Conservation (phyloP, 2,888 invertebrate genomes). For the Synanthedon formicaeformis region DNA sequence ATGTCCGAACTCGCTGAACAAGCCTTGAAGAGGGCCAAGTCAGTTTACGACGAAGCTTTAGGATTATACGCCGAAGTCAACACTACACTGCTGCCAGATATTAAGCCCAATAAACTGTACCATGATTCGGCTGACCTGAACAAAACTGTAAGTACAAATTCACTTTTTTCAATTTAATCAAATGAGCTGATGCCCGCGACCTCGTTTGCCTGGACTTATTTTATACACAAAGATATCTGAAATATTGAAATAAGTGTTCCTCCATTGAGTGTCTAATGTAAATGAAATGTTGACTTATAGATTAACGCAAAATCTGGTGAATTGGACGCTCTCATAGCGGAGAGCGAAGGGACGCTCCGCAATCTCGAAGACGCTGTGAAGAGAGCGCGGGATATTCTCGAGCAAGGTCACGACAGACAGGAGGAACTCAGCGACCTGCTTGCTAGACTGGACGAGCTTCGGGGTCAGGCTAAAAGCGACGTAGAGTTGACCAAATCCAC, state of each 20-base stretch:
- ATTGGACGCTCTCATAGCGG: slow-evolving; percentile 59
- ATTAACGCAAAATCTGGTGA: slow-evolving; percentile 65
- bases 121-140: slow-evolving; percentile 77
- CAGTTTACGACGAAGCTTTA: slow-evolving; percentile 85
- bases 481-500: slow-evolving; percentile 87
- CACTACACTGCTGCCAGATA: slow-evolving; percentile 80
- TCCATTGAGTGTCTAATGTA: background rate
- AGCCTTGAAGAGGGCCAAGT: slow-evolving; percentile 79
- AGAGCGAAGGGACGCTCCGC: slow-evolving; percentile 69
- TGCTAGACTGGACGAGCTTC: slow-evolving; percentile 81
- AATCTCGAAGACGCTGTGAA: slow-evolving; percentile 75
- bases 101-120: slow-evolving; percentile 78
- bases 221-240: background rate
- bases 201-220: background rate
- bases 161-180: no score
- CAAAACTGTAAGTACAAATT: slow-evolving; percentile 66
- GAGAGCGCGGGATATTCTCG: slow-evolving; percentile 77
- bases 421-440: slow-evolving; percentile 83
- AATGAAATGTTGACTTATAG: slow-evolving; percentile 24
- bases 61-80: slow-evolving; percentile 84
- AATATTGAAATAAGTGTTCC: background rate
- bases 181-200: no score
- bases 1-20: slow-evolving; percentile 79
- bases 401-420: slow-evolving; percentile 71
- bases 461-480: slow-evolving; percentile 83